Evolutionary conservation across 2,888 invertebrate species (phyloP), one percentile per base, ranked within the genome.

Genomic region (Acleris cristana): DNA sequence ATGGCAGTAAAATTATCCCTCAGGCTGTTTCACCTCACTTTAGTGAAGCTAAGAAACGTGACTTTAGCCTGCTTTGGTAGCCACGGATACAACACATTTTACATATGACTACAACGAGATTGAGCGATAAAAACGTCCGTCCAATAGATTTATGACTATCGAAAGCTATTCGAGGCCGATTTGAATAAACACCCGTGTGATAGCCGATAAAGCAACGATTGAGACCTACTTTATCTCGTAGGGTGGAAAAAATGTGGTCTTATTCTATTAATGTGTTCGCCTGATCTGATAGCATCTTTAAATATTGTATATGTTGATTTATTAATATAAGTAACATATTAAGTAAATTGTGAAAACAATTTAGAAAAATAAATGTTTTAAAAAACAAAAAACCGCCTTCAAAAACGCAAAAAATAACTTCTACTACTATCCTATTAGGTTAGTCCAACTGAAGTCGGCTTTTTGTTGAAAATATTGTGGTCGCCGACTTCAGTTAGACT

Each of bases 141-240:
- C 73, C 75, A 75, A 75, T 79, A 84, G 87, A 90, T 89, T 88
- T 89, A 90, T 88, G 81, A 87, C 84, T 79, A 82, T 83, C 84
- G 76, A 83, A 83, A 82, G 76, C 82, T 79, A 86, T 88, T 84
- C 77, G 77, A 72, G 76, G 71, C 69, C 81, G 80, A 86, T 88
- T 87, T 85, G 81, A 87, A 88, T 88, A 86, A 87, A 89, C 82
- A 82, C 76, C 72, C 84, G 84, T 84, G 79, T 78, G 85, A 83
- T 85, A 83, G 72, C 58, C 49, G 81, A 82, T 82, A 80, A 77
- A 74, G 72, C 71, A 67, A 72, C 72, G 75, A 81, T 81, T 78
- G 79, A 82, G 77, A 78, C 64, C 54, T 51, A 57, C n/a, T 52
- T 52, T 64, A 63, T 71, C 76, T 74, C 78, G 74, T 72, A 67